Percentiles rank a stretch among this genome's conserved stretches.
These are phyloP conservation scores for Styela plicata DNA, from an alignment of 23 tunicate genomes.

Conservation along the genomic window DNA sequence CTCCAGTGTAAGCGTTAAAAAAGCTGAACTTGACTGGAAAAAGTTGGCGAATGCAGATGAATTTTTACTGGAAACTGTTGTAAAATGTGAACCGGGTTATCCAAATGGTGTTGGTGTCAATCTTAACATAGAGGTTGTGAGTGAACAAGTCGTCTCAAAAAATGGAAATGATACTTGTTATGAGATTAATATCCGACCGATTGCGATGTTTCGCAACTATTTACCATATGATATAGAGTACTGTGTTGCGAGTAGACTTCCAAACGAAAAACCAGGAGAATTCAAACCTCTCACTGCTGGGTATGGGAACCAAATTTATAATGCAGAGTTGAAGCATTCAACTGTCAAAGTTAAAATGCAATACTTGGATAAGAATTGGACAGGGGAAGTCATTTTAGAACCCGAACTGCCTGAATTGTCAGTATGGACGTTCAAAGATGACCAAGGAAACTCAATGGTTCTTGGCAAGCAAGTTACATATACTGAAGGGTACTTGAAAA, in stretches of 20 bases:
- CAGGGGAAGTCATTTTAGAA: conserved; percentile 2
- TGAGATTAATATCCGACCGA: conserved; percentile 52
- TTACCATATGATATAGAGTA: conserved; percentile 51
- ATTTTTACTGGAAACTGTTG: conserved; percentile 4
- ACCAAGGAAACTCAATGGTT: conserved; percentile 17
- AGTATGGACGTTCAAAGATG: conserved; percentile 48
- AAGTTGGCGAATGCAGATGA: neutral
- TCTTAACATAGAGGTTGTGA: conserved; percentile 19
- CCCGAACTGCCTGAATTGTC: conserved; percentile 35
- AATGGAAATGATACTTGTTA: conserved; percentile 25
- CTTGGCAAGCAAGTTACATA: conserved; percentile 60
- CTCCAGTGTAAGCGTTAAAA: neutral
- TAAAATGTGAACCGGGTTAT: neutral
- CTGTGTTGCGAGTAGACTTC: conserved; percentile 22
- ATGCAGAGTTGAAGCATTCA: conserved; percentile 52
- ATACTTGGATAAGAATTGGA: conserved; percentile 39
- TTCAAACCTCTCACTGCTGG: conserved; percentile 46
- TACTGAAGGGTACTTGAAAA: conserved; percentile 44
- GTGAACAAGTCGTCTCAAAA: conserved; percentile 12
- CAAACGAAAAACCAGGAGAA: neutral
- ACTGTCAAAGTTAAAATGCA: conserved; percentile 34
- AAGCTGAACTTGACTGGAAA: conserved; percentile 27
- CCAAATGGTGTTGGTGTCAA: neutral
- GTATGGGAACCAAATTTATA: conserved; percentile 25
- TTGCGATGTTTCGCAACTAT: conserved; percentile 42